phyloP scores from a whole-genome alignment of 2,888 invertebrate species.

The Chrysopilus asiliformis region DNA sequence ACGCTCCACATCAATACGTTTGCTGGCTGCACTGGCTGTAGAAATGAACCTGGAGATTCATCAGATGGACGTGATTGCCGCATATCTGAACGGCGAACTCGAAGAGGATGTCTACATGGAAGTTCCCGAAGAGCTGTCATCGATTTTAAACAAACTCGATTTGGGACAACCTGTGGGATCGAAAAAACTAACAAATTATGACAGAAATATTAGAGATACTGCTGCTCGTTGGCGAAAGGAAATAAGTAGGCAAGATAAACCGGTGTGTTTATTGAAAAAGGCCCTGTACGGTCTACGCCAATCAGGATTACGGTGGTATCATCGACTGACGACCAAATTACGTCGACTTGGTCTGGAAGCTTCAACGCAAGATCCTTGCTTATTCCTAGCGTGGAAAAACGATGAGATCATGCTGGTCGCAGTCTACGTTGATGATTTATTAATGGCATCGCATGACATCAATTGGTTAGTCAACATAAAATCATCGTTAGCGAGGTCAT shows the following conservation, averaged over 20 bases:
- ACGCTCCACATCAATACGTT: conserved; percentile 16
- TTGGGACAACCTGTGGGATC: too few species aligned
- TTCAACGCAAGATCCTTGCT: conserved; percentile 12
- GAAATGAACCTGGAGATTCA: conserved; percentile 13
- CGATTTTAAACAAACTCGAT: too few species aligned
- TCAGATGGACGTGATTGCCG: conserved; percentile 17
- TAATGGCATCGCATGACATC: conserved; percentile 14
- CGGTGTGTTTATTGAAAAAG: conserved; percentile 15
- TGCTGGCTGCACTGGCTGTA: conserved; percentile 15
- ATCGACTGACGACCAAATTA: conserved; percentile 15
- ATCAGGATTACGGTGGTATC: conserved; percentile 16
- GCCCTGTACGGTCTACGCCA: conserved; percentile 16
- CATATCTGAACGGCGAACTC: conserved; percentile 16
- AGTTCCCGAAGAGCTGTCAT: too few species aligned
- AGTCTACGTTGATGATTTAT: conserved; percentile 15
- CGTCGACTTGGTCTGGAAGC: conserved; percentile 11
- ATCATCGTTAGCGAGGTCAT: conserved; percentile 7
- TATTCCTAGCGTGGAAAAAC: conserved; percentile 11
- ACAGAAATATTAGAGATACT: not conserved
- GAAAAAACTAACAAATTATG: not conserved
- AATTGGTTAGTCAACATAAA: conserved; percentile 10
- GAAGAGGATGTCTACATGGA: conserved; percentile 16
- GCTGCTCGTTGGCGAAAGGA: not conserved
- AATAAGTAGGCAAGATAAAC: conserved; percentile 1
- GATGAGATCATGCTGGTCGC: conserved; percentile 11